A percentile compares a stretch with the other conserved stretches of the same genome.
phyloP scores from a whole-genome alignment of 2,888 invertebrate species.

The Pachymerium ferrugineum region DNA sequence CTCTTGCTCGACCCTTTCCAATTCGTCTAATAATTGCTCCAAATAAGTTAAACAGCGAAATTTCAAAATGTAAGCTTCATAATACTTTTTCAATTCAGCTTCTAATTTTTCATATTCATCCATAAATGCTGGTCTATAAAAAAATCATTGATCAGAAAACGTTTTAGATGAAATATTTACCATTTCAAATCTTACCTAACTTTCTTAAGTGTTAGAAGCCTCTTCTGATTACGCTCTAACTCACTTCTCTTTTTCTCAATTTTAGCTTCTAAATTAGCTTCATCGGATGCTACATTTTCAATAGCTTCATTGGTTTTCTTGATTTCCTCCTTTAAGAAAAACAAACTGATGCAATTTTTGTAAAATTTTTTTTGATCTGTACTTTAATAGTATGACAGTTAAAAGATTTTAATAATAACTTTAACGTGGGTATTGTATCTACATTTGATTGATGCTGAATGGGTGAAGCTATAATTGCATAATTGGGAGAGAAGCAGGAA shows the following conservation, averaged over 20 bases:
- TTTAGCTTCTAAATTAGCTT: conserved; percentile 82
- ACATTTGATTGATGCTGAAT: too few species aligned
- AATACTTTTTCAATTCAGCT: conserved; percentile 71
- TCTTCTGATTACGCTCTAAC: conserved; percentile 84
- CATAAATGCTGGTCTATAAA: conserved; percentile 81
- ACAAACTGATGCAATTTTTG: too few species aligned
- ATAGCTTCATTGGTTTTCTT: conserved; percentile 63
- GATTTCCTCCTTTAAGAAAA: conserved; percentile 56
- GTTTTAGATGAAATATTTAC: not conserved
- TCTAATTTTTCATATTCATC: conserved; percentile 90
- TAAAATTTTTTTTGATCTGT: too few species aligned
- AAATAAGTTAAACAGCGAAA: conserved; percentile 83
- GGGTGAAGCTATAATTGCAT: too few species aligned
- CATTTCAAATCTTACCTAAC: conserved; percentile 78
- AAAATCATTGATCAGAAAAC: not conserved
- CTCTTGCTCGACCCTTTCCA: conserved; percentile 71
- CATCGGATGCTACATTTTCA: conserved; percentile 79
- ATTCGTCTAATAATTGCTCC: conserved; percentile 76
- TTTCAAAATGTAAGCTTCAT: conserved; percentile 79
- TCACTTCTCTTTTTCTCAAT: conserved; percentile 85
- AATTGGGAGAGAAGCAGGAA: too few species aligned
- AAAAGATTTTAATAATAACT: too few species aligned
- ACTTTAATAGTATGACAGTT: too few species aligned
- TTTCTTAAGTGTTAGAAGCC: conserved; percentile 87
- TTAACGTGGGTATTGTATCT: too few species aligned